Base-by-base conservation (phyloP, 2,888 invertebrate genomes). In the Tenthredo notha region DNA sequence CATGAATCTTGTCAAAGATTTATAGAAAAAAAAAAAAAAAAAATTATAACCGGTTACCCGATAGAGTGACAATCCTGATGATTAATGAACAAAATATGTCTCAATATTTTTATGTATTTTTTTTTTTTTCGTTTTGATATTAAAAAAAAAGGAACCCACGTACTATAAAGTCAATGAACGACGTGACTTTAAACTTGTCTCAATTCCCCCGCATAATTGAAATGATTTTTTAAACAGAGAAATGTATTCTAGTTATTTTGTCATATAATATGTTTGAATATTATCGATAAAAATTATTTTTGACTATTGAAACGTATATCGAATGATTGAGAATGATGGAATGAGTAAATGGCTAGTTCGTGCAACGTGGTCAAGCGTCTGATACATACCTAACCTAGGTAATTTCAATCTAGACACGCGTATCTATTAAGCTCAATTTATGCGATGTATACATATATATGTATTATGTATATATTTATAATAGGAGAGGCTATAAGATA, bases 341-440 rank as follows among this genome's bases (percentile, higher is more conserved):
- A 43, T 74, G 43, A 74, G 21, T 74, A 74, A 15, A 25, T 74
- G 74, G 43, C 43, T 21, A 74, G 40, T 74, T 74, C 43, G 43
- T 74, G 74, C 54, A n/a, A 43, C 67, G 67, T 67, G 67, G 67
- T 29, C 15, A 67, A 25, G 33, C 67, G n/a, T 54, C n/a, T 18
- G 50, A 54, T 77, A 54, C 25, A 54, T 77, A 25, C 77, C 54
- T 54, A 77, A 77, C 77, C 77, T 77, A 77, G 77, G 77, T 77
- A 54, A 77, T 54, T 77, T 77, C 18, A 77, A 77, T 77, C 77
- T 77, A 77, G 47, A 54, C 47, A 77, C 47, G 77, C 77, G 77
- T 77, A 77, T 77, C 77, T 77, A 50, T 77, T 50, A 54, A 50
- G 77, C 54, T 77, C 47, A 77, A 77, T 77, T 77, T 33, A 77